A percentile compares a stretch with the other conserved stretches of the same genome.
phyloP scores from a whole-genome alignment of 2,888 invertebrate genomes.

The Autographa pulchrina region DNA sequence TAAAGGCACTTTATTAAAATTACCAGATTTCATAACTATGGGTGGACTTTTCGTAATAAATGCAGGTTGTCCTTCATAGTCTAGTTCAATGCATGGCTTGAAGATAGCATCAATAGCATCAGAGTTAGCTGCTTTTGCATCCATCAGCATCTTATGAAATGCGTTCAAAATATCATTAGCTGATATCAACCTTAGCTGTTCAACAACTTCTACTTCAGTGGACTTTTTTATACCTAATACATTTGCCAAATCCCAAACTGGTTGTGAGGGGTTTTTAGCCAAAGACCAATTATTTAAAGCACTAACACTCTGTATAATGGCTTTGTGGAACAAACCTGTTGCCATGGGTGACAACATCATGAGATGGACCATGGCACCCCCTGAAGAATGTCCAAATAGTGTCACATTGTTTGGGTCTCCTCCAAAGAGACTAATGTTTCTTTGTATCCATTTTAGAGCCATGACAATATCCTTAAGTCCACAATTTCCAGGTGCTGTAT shows the following conservation, averaged over 20 bases:
- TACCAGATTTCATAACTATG: slow-evolving; percentile 79
- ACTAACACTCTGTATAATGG: slow-evolving; percentile 83
- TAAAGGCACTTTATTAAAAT: slow-evolving; percentile 82
- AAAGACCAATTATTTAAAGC: slow-evolving; percentile 83
- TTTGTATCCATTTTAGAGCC: slow-evolving; percentile 84
- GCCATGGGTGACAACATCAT: slow-evolving; percentile 87
- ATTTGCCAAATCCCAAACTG: slow-evolving; percentile 73
- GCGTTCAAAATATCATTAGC: slow-evolving; percentile 72
- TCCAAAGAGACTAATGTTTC: slow-evolving; percentile 81
- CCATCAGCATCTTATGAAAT: slow-evolving; percentile 53
- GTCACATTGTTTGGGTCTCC: slow-evolving; percentile 85
- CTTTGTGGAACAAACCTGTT: slow-evolving; percentile 83
- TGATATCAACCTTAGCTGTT: slow-evolving; percentile 71
- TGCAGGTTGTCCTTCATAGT: slow-evolving; percentile 81
- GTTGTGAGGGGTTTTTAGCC: slow-evolving; percentile 74
- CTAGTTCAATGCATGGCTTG: slow-evolving; percentile 83
- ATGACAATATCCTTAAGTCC: slow-evolving; percentile 84
- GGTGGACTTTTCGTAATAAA: slow-evolving; percentile 81
- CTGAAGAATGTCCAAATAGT: slow-evolving; percentile 84
- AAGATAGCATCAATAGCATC: slow-evolving; percentile 75
- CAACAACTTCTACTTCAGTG: slow-evolving; percentile 75
- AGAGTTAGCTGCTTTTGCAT: slow-evolving; percentile 48
- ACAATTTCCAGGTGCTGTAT: slow-evolving; percentile 83
- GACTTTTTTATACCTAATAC: slow-evolving; percentile 71
- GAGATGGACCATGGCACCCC: slow-evolving; percentile 83